phyloP scores from a whole-genome alignment of 2,888 invertebrate genomes.

The Volucella inanis region DNA sequence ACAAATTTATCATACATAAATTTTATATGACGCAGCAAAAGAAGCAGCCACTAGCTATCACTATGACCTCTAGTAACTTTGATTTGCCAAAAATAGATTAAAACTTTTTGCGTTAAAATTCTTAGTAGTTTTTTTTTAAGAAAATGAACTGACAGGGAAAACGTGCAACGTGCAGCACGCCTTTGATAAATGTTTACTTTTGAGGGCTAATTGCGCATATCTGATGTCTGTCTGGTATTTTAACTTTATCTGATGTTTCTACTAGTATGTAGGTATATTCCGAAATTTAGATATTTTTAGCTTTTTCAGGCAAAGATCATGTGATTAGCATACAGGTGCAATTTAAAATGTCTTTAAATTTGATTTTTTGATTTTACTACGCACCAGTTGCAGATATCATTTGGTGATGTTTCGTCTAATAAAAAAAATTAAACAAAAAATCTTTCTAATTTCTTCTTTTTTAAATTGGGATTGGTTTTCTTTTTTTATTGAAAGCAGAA shows the following conservation, averaged over 20 bases:
- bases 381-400: neutral
- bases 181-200: slow-evolving; percentile 52
- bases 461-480: no score
- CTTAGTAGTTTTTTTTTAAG: neutral
- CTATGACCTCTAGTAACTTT: slow-evolving; percentile 55
- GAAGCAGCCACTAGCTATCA: slow-evolving; percentile 40
- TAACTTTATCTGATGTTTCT: slow-evolving; percentile 29
- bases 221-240: slow-evolving; percentile 28
- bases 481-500: no score
- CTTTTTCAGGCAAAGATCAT: neutral
- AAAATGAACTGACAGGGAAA: slow-evolving; percentile 25
- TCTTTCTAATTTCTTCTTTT: no score
- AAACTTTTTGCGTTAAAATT: neutral
- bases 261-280: slow-evolving; percentile 31
- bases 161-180: slow-evolving; percentile 35
- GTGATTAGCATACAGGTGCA: slow-evolving; percentile 3
- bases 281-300: neutral
- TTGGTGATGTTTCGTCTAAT: neutral
- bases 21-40: slow-evolving; percentile 26
- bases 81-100: slow-evolving; percentile 47
- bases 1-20: no score
- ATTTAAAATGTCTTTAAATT: neutral
- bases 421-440: neutral
- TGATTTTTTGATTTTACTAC: neutral
- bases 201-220: slow-evolving; percentile 46